Base-by-base conservation (phyloP, 2,888 invertebrate genomes). In the Lithophane leautieri region DNA sequence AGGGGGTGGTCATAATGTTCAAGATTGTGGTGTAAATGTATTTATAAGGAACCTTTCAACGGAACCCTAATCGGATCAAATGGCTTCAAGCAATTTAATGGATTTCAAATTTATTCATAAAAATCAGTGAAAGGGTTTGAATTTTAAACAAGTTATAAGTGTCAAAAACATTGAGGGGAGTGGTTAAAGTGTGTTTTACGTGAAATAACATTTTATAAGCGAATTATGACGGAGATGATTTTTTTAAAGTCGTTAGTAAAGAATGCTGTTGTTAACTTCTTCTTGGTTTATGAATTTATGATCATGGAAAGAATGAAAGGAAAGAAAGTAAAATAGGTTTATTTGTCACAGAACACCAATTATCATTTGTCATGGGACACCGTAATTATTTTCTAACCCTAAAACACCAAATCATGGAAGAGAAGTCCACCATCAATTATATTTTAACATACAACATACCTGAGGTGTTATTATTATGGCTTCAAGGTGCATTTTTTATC, bases 21-120 rank as follows among this genome's bases (percentile, higher is more conserved):
- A 87, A 89, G 88, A 89, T 87, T 86, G 85, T 83, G 86, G 85
- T 78, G 70, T 87, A 85, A 88, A 85, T 88, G 73, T 89, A 89
- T 89, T 88, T 89, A 86, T 87, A 86, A 81, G 78, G 79, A 81
- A 81, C 88, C 85, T 87, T 89, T 87, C 83, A 86, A 82, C 74
- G 76, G 63, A 70, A 78, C 84, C 83, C 74, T 86, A 89, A 87
- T 88, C 86, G 83, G 86, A 86, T 90, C 87, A 90, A 88, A 86
- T 77, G 83, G 84, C 83, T 81, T 82, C 66, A 34, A 75, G 72
- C 62, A 78, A 70, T 76, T 78, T 79, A 78, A 85, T 85, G 86
- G 78, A 66, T 81, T 83, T 73, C 50, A 81, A 81, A 86, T 81
- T 83, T 84, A 86, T 84, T 78, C 82, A 74, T 67, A 75, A 84